Evolutionary conservation across 2,888 invertebrate genomes (phyloP), one percentile per base, ranked within the genome.

Genomic region (Nomada goodeniana): DNA sequence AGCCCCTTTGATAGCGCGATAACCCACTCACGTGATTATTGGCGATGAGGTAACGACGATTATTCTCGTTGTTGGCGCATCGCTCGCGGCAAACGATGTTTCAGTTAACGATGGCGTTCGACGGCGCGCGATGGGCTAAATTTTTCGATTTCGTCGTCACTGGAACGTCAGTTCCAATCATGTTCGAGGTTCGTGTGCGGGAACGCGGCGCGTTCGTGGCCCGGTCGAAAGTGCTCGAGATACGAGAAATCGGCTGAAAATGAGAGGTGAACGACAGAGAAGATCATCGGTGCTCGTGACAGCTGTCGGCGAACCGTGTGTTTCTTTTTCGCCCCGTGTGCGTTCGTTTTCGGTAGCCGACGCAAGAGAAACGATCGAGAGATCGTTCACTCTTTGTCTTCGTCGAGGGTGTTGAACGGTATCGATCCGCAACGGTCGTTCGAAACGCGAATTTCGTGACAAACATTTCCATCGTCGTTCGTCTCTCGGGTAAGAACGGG

Each of bases 221-320:
- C 74, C 81, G 36, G 60, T 70, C 71, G 81, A 69, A 85, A 75
- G 78, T 77, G 82, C 87, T 87, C 82, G 87, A 86, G 81, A 87
- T 83, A 83, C 80, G 87, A 86, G 87, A 88, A 87, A 88, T 86
- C 87, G 86, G 86, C 76, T 86, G 88, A 87, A 87, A 88, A 88
- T 84, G 88, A 86, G 85, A 86, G 87, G 82, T 78, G 86, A 88
- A 76, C 84, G 86, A 84, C 77, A 82, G 84, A 82, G 86, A 84
- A 84, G 87, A 83, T 88, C 69, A 87, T 83, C 80, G 87, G 67
- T 85, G 84, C 82, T 29, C 72, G 74, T 87, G 88, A 88, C 88
- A 88, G 88, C 82, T 88, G 88, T 88, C 88, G 82, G 63, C 74
- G 73, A n/a, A 61, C 70, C 84, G 78, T 80, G 82, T 88, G 85